These are phyloP conservation scores for Nothocercus nigrocapillus DNA, from an alignment of 2,113 vertebrate species.

Conservation along the genomic window DNA sequence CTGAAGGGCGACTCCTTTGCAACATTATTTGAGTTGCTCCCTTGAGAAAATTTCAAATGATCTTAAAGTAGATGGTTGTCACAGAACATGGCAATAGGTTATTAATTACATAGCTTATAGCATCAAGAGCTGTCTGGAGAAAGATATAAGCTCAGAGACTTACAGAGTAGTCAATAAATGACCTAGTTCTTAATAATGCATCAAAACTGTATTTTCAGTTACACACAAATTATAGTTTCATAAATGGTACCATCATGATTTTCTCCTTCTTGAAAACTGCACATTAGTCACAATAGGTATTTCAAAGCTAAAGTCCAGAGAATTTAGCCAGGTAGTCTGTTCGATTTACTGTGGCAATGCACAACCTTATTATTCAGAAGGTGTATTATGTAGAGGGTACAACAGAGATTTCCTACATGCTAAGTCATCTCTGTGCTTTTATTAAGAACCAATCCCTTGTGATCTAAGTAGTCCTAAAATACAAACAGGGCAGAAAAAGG, in stretches of 20 bases:
- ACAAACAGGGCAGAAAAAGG: neutral
- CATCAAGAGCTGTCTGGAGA: neutral
- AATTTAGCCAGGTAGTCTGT: neutral
- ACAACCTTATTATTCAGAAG: neutral
- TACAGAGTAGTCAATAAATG: neutral
- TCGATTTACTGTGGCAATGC: neutral
- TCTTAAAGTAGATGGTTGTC: neutral
- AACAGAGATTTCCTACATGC: neutral
- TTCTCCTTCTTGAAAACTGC: neutral
- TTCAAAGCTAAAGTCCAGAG: neutral
- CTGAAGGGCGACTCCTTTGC: neutral
- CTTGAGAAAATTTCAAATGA: neutral
- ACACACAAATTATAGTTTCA: neutral
- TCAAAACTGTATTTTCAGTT: neutral
- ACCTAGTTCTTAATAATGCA: neutral
- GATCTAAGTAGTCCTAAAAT: neutral
- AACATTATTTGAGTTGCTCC: neutral
- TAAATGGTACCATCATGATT: neutral
- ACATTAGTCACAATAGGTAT: neutral
- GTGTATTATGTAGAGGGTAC: neutral
- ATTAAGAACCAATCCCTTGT: neutral
- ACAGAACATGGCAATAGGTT: neutral
- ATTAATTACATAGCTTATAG: neutral
- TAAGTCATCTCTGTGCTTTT: neutral
- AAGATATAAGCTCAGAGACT: neutral